Percentiles rank a stretch among this genome's conserved stretches.
phyloP scores from a whole-genome alignment of 1,140 invertebrate genomes.

The Formica exsecta region DNA sequence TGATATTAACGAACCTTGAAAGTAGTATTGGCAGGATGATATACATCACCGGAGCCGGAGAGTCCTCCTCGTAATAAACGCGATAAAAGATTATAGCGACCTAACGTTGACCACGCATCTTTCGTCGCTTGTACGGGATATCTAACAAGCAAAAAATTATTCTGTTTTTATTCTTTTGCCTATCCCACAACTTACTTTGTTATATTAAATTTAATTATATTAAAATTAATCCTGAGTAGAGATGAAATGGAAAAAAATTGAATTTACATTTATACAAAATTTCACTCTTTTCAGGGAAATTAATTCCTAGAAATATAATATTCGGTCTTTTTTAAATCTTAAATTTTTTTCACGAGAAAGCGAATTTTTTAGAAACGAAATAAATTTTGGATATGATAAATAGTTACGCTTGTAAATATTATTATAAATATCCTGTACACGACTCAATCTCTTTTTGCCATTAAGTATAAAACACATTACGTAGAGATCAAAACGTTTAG shows the following conservation, averaged over 20 bases:
- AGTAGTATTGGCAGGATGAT: constrained; percentile 79
- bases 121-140: constrained; percentile 60
- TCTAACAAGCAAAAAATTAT: constrained; percentile 29
- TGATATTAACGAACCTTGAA: constrained; percentile 79
- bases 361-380: background rate
- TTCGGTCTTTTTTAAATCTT: background rate
- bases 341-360: background rate
- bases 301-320: background rate
- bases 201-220: no score
- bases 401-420: background rate
- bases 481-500: no score
- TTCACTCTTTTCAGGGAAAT: background rate
- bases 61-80: constrained; percentile 80
- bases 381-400: background rate
- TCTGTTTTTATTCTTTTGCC: background rate
- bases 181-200: no score
- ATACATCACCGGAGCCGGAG: constrained; percentile 80
- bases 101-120: constrained; percentile 76
- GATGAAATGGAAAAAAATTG: no score
- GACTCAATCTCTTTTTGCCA: constrained; percentile 71
- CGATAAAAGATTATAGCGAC: constrained; percentile 79
- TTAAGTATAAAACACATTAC: background rate
- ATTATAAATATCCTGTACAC: background rate
- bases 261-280: background rate
- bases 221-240: no score